Percentiles rank a stretch among this genome's conserved stretches.
Conservation (phyloP, 2,888 invertebrate species). For the Ichneumon xanthorius region DNA sequence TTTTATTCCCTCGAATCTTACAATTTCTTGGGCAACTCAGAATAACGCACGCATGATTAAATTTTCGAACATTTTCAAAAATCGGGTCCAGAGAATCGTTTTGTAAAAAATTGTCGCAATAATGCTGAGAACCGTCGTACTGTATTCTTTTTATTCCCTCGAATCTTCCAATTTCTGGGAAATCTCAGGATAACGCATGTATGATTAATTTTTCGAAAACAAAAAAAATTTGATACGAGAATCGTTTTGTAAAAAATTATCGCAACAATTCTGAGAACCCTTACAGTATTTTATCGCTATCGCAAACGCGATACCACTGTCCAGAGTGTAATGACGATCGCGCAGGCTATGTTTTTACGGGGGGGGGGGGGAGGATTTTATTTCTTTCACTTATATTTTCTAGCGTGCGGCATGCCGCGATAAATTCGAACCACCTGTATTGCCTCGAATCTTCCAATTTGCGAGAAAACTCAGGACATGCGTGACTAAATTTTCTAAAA, state of each 20-base stretch:
- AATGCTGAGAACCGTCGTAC: neutral
- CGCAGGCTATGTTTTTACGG: neutral
- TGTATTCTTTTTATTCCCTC: constrained; percentile 28
- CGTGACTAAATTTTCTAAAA: neutral
- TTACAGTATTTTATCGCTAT: too few relatives aligned
- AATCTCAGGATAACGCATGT: too few relatives aligned
- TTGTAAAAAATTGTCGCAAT: too few relatives aligned
- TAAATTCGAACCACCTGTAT: constrained; percentile 13
- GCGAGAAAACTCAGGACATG: neutral
- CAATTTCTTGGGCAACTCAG: neutral
- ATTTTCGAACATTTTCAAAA: neutral
- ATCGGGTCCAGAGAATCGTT: too few relatives aligned
- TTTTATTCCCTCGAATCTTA: constrained; percentile 51
- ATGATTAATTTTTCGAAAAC: too few relatives aligned
- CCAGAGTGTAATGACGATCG: neutral
- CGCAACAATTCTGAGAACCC: too few relatives aligned
- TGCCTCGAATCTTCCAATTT: constrained; percentile 49
- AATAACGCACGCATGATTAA: neutral
- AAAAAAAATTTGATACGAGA: too few relatives aligned
- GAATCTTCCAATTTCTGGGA: constrained; percentile 40
- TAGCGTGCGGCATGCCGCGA: neutral
- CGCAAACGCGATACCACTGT: too few relatives aligned
- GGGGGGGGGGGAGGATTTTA: neutral
- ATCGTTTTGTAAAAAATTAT: too few relatives aligned
- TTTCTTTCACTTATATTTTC: neutral